Percentiles rank a stretch among this genome's conserved stretches.
Conservation (phyloP, 2,888 invertebrate species). For the Rhagonycha lutea region DNA sequence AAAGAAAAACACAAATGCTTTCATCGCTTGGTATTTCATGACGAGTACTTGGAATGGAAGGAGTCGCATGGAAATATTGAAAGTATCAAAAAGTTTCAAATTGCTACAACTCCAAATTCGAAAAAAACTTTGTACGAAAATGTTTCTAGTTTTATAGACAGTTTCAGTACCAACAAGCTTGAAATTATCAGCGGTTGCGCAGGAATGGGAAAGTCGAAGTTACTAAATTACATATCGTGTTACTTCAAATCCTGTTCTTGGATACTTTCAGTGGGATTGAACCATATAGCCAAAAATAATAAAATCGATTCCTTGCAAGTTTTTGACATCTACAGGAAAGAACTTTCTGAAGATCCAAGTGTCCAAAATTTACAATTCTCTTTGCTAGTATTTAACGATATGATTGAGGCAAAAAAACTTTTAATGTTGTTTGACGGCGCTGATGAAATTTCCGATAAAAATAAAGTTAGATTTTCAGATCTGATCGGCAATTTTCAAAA, state of each 20-base stretch:
- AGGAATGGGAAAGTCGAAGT: constrained; percentile 9
- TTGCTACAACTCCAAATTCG: neutral
- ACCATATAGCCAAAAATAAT: neutral
- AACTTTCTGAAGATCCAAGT: neutral
- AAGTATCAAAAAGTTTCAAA: neutral
- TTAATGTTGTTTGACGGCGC: constrained; percentile 7
- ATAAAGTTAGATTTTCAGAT: neutral
- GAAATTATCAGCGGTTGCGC: neutral
- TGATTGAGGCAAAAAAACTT: neutral
- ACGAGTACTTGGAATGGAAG: neutral
- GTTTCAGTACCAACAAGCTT: neutral
- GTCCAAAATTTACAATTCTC: neutral
- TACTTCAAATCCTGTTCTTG: neutral
- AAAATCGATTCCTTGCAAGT: neutral
- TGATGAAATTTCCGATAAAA: constrained; percentile 2
- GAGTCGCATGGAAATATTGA: neutral
- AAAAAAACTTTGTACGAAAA: neutral
- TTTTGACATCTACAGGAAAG: too few species aligned
- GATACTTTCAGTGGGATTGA: neutral
- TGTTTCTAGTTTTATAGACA: neutral
- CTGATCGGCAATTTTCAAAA: neutral
- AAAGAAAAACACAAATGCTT: neutral
- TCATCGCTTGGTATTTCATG: neutral
- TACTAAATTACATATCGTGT: neutral
- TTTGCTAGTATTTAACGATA: neutral